A percentile compares a stretch with the other conserved stretches of the same genome.
These are phyloP conservation scores for Drosophila pullipes DNA, from an alignment of 2,888 invertebrate species.

Conservation along the genomic window DNA sequence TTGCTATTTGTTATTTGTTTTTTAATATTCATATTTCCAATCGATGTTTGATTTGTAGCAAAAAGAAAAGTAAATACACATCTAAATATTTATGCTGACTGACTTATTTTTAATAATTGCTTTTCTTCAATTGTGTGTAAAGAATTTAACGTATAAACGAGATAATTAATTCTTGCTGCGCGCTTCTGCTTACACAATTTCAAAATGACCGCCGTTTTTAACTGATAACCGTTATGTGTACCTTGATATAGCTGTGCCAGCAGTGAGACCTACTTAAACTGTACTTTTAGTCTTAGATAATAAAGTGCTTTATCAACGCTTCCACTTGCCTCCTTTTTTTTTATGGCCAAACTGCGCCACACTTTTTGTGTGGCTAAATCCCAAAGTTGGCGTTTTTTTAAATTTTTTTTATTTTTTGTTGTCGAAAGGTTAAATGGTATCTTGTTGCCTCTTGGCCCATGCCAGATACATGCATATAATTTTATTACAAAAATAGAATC, in stretches of 20 bases:
- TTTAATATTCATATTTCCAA: not conserved
- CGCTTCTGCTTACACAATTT: conserved; percentile 35
- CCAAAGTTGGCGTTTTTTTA: not conserved
- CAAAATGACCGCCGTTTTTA: conserved; percentile 24
- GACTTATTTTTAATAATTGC: not conserved
- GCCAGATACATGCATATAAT: conserved; percentile 5
- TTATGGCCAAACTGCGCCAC: conserved; percentile 32
- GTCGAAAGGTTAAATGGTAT: conserved; percentile 42
- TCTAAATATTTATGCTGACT: not conserved
- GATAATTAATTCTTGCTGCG: conserved; percentile 1
- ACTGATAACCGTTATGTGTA: conserved; percentile 38
- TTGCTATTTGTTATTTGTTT: conserved; percentile 10
- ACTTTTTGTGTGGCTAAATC: conserved; percentile 15
- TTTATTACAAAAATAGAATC: conserved; percentile 37
- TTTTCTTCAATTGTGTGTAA: not conserved
- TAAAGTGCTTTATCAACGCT: conserved; percentile 56
- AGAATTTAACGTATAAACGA: conserved; percentile 21
- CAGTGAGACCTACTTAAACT: conserved; percentile 33
- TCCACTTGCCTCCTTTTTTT: conserved; percentile 22
- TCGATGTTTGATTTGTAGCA: conserved; percentile 8
- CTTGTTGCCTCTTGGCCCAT: conserved; percentile 41
- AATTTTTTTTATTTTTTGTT: not conserved
- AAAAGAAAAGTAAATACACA: conserved; percentile 8
- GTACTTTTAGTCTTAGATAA: conserved; percentile 54
- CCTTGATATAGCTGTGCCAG: conserved; percentile 17